Evolutionary conservation across 2,888 invertebrate genomes (phyloP).

Genomic region (Cremastinae sp.): DNA sequence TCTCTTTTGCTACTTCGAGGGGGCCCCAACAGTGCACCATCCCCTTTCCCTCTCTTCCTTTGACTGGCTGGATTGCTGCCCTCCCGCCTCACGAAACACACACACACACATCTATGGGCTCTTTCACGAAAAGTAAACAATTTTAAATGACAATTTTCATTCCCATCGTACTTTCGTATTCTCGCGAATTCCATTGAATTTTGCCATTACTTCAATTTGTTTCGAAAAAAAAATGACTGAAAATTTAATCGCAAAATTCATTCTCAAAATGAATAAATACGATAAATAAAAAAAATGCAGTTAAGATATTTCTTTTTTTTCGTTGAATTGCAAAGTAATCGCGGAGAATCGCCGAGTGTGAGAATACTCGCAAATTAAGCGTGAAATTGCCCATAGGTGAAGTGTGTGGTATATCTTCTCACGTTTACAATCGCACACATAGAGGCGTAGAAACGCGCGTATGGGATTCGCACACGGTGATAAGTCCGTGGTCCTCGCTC

Average conservation of each 20-base stretch:
- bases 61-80: constrained; percentile 49
- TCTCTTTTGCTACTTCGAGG: constrained; percentile 51
- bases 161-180: neutral
- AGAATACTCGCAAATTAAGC: constrained; percentile 7
- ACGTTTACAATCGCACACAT: constrained; percentile 42
- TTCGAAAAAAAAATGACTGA: too few relatives aligned
- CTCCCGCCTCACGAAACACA: constrained; percentile 34
- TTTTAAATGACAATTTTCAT: too few relatives aligned
- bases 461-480: constrained; percentile 33
- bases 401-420: constrained; percentile 39
- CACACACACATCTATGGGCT: constrained; percentile 11
- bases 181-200: too few relatives aligned
- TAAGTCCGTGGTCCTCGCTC: constrained; percentile 44
- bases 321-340: neutral
- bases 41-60: constrained; percentile 29
- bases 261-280: too few relatives aligned
- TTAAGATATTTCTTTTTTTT: too few relatives aligned
- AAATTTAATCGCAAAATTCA: too few relatives aligned
- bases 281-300: too few relatives aligned
- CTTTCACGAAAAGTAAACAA: neutral
- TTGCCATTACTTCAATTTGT: too few relatives aligned
- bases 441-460: constrained; percentile 1
- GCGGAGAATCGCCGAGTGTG: neutral
- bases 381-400: constrained; percentile 30
- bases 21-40: constrained; percentile 49